These are phyloP conservation scores for Mallateleia sp. DNA, from an alignment of 2,888 invertebrate genomes.

Conservation along the genomic window DNA sequence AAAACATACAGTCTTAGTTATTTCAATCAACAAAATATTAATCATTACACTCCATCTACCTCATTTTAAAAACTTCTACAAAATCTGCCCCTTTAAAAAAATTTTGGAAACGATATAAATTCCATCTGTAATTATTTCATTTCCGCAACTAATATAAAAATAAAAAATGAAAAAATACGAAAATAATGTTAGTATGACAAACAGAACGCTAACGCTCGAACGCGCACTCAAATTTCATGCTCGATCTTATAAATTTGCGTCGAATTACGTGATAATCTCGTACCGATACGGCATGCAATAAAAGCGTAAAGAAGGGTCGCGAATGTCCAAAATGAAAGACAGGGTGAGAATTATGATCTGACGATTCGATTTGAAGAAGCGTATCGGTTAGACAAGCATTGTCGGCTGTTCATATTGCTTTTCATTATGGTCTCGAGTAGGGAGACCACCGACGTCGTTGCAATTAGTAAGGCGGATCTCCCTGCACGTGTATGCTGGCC, in stretches of 20 bases:
- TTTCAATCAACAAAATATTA: background rate
- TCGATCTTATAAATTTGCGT: slow-evolving; percentile 52
- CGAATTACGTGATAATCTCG: slow-evolving; percentile 54
- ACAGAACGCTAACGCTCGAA: background rate
- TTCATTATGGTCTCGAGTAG: slow-evolving; percentile 86
- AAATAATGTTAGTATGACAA: slow-evolving; percentile 5
- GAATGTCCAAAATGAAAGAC: slow-evolving; percentile 64
- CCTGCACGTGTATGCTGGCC: slow-evolving; percentile 81
- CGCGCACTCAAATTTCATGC: slow-evolving; percentile 25
- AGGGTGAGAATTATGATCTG: slow-evolving; percentile 78
- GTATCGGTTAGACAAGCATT: slow-evolving; percentile 77
- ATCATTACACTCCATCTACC: background rate
- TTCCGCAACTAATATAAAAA: background rate
- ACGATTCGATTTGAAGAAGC: slow-evolving; percentile 77
- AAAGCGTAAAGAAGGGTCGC: slow-evolving; percentile 31
- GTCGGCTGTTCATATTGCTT: slow-evolving; percentile 85
- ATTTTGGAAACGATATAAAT: too few species aligned
- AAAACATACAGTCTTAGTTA: too few species aligned
- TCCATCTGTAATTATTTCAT: background rate
- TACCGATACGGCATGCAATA: slow-evolving; percentile 22
- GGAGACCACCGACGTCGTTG: slow-evolving; percentile 87
- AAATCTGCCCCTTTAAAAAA: too few species aligned
- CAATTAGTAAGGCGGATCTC: slow-evolving; percentile 88
- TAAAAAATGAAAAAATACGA: background rate
- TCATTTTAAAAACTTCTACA: background rate